Base-by-base conservation (phyloP, 2,888 invertebrate genomes). In the Keiferia lycopersicella region DNA sequence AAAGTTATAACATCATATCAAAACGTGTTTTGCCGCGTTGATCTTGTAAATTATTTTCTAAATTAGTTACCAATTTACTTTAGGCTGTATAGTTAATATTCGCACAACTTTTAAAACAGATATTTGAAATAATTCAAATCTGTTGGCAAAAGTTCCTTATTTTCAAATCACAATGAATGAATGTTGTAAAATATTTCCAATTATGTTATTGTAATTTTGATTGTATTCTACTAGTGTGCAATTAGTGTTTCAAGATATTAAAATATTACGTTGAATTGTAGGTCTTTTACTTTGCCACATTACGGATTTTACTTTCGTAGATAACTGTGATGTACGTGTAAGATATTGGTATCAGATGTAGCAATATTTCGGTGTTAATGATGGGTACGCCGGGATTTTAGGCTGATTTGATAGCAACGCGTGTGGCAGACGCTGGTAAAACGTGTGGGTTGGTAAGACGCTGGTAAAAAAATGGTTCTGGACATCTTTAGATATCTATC, bases 11-110 rank as follows among this genome's bases (percentile, higher is more conserved):
- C 51, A 71, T 70, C 72, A 70, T 75, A 68, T 59, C 62, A 62
- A 58, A 65, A 56, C 61, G 61, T 62, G 57, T 39, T 48, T 18
- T 51, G 38, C 34, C 58, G 57, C 56, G 41, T 50, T 65, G 16
- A 34, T 22, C 26, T 61, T 61, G 61, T 61, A 51, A 53, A 62
- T 53, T 51, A n/a, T 30, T 34, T 22, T 34, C 63, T 64, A 67
- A 62, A 73, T 70, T 75, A 80, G 83, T 87, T 86, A 86, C 84
- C 83, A 82, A 78, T 74, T 76, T 72, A 63, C 74, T 26, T 79
- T 81, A 78, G 75, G 73, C 75, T 78, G 78, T 82, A 81, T 75
- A 71, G 71, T 75, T 71, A 64, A 78, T 75, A 79, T 78, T 83
- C 77, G 80, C 82, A 82, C 81, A 82, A 82, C 72, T 67, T 69